Conservation (phyloP, 1,140 invertebrate genomes). For the Heliconius hewitsoni region DNA sequence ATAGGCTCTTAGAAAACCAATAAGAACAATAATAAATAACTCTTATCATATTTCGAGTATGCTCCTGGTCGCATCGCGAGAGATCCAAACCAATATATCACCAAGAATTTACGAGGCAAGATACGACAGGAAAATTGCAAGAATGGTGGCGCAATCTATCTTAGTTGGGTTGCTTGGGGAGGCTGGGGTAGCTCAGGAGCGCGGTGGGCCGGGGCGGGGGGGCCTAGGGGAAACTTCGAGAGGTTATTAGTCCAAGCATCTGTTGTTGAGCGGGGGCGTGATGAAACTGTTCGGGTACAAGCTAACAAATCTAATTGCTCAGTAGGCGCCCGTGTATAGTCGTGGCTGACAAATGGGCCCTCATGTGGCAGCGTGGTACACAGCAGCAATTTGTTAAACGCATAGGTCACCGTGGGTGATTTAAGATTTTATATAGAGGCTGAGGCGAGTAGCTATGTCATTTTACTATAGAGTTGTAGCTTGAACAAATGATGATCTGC, state of each 20-base stretch:
- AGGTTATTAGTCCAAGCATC: slow-evolving; percentile 83
- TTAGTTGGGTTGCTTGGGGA: slow-evolving; percentile 81
- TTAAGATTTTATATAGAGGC: slow-evolving; percentile 51
- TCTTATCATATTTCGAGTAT: slow-evolving; percentile 82
- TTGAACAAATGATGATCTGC: not conserved
- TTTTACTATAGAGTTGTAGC: not conserved
- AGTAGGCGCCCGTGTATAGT: slow-evolving; percentile 76
- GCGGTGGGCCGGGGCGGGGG: slow-evolving; percentile 48
- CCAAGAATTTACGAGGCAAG: slow-evolving; percentile 87
- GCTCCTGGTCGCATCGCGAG: slow-evolving; percentile 83
- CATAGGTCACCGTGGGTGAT: slow-evolving; percentile 68
- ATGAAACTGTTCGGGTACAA: slow-evolving; percentile 78
- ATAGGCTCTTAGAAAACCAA: slow-evolving; percentile 73
- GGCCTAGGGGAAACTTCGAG: slow-evolving; percentile 79
- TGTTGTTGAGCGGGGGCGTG: slow-evolving; percentile 81
- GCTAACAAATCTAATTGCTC: slow-evolving; percentile 82
- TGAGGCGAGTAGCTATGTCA: not conserved
- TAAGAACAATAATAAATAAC: slow-evolving; percentile 82
- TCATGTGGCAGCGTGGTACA: slow-evolving; percentile 66
- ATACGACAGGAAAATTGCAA: slow-evolving; percentile 90
- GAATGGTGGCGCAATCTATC: slow-evolving; percentile 89
- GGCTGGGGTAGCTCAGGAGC: slow-evolving; percentile 67
- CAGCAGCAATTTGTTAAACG: slow-evolving; percentile 70
- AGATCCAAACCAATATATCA: slow-evolving; percentile 88
- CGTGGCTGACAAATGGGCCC: slow-evolving; percentile 71